Evolutionary conservation across 1,140 invertebrate genomes (phyloP).

Genomic region (Mycetomoellerius zeteki): DNA sequence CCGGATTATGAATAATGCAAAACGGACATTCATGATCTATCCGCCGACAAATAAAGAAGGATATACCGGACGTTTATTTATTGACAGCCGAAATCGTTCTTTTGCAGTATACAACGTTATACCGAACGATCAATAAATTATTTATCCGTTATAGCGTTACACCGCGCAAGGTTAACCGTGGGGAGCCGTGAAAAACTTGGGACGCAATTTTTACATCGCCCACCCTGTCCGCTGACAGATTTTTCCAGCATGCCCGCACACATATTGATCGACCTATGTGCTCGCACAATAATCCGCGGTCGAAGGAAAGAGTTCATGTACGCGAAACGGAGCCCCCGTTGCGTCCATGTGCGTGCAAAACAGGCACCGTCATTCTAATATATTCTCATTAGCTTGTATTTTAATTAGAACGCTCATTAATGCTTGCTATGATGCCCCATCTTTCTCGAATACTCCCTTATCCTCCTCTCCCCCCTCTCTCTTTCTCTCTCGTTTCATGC

Average conservation of each 20-base stretch:
- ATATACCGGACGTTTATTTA: slow-evolving; percentile 57
- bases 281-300: slow-evolving; percentile 29
- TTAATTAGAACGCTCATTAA: slow-evolving; percentile 83
- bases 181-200: slow-evolving; percentile 45
- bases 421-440: slow-evolving; percentile 70
- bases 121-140: slow-evolving; percentile 50
- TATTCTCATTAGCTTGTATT: slow-evolving; percentile 82
- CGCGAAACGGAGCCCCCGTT: slow-evolving; percentile 28
- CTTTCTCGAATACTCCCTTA: slow-evolving; percentile 33
- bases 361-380: slow-evolving; percentile 79
- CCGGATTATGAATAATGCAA: slow-evolving; percentile 62
- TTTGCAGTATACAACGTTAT: slow-evolving; percentile 28
- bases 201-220: slow-evolving; percentile 45
- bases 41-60: slow-evolving; percentile 60
- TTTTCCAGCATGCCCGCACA: slow-evolving; percentile 26
- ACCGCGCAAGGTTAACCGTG: slow-evolving; percentile 27
- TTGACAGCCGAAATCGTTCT: slow-evolving; percentile 60
- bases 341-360: slow-evolving; percentile 74
- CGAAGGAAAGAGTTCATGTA: slow-evolving; percentile 14
- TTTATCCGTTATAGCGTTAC: slow-evolving; percentile 40
- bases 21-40: slow-evolving; percentile 63
- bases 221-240: slow-evolving; percentile 48
- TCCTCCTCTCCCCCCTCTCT: not conserved
- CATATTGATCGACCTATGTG: slow-evolving; percentile 65
- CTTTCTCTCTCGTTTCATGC: not conserved